Conservation (phyloP, 2,888 invertebrate genomes). For the Clostera curtula region DNA sequence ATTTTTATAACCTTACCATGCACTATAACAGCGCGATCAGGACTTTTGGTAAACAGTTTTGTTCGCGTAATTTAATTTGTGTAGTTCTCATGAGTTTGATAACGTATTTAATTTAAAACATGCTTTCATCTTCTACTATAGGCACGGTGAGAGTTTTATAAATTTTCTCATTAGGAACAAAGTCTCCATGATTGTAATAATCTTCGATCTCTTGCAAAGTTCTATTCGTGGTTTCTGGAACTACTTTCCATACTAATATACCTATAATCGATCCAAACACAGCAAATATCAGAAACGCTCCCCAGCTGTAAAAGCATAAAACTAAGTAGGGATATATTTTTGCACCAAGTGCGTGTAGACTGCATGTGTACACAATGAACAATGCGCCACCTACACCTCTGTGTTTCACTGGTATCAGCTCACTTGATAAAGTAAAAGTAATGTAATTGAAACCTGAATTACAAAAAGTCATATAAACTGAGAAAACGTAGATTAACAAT, state of each 20-base stretch:
- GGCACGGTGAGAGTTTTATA: too few relatives aligned
- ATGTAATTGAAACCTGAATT: not conserved
- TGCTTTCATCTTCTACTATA: too few relatives aligned
- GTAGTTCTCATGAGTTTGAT: too few relatives aligned
- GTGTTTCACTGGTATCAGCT: not conserved
- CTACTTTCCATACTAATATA: not conserved
- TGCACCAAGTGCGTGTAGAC: not conserved
- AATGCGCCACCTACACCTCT: not conserved
- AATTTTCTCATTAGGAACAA: too few relatives aligned
- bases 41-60: too few relatives aligned
- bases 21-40: too few relatives aligned
- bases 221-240: conserved; percentile 1
- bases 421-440: not conserved
- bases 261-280: not conserved
- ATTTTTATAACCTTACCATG: too few relatives aligned
- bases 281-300: not conserved
- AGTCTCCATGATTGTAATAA: too few relatives aligned
- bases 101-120: too few relatives aligned
- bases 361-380: not conserved
- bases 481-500: not conserved
- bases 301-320: not conserved
- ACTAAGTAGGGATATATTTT: not conserved
- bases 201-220: conserved; percentile 14
- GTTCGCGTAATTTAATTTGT: too few relatives aligned
- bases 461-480: not conserved